Base-by-base conservation (phyloP, 2,797 vertebrate species). In the Pseudopleuronectes americanus region DNA sequence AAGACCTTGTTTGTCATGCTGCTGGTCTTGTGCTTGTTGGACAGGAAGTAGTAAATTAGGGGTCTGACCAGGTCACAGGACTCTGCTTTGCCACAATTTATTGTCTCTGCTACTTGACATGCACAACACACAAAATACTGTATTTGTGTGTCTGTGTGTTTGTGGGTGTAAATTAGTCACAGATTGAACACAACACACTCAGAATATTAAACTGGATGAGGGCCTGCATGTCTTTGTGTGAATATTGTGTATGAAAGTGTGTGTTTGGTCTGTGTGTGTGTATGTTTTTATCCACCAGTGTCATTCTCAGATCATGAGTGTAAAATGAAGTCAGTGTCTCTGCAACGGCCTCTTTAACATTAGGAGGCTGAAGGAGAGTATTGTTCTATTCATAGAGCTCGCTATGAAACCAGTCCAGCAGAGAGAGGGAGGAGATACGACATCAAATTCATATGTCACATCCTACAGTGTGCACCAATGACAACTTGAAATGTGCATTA, bases 371-470 rank as follows among this genome's bases (percentile, higher is more conserved):
- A 92, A 92, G 86, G 87, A 89, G 82, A 54, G 77, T 84, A 91
- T 93, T 93, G 88, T 91, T 92, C 92, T 92, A 91, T 92, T 93
- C 90, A 91, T 88, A 89, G 89, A 87, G 87, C 77, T 77, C 77
- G 74, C 79, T 80, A 89, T 88, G 79, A 91, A 91, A 91, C 73
- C 58, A 81, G 86, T 87, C 72, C 87, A 85, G 80, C 74, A 77
- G 74, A 83, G 76, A 83, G 74, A 76, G 60, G n/a, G 53, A 72
- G 81, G 47, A 82, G 66, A 71, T 21, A 77, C 52, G 75, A 67
- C 81, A 57, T 36, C 3, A 6, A 67, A 86, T 84, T 80, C 77
- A 82, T 72, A 82, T 74, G 69, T 88, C 79, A 76, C 78, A 76
- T 86, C 70, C 70, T 54, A 45, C 63, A 80, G 59, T 60, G 64